These are phyloP conservation scores for Parnassius smintheus DNA, from an alignment of 2,888 invertebrate species.

Conservation along the genomic window DNA sequence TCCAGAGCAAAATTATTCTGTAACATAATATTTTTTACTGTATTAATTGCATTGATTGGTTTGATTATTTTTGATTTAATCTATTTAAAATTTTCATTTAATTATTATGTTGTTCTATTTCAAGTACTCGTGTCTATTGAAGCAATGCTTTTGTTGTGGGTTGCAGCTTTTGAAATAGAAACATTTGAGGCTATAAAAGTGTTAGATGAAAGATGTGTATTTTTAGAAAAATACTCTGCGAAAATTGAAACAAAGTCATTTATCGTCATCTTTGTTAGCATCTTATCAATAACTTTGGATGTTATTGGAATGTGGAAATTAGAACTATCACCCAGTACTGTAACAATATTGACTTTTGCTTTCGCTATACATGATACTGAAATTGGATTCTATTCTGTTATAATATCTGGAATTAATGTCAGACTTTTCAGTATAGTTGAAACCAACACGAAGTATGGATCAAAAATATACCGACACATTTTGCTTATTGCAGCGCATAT, in stretches of 20 bases:
- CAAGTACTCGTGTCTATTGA: constrained; percentile 39
- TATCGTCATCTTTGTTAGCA: constrained; percentile 30
- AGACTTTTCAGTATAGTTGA: constrained; percentile 43
- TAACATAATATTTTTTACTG: constrained; percentile 36
- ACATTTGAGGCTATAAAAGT: constrained; percentile 30
- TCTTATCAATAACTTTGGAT: constrained; percentile 43
- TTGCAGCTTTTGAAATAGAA: constrained; percentile 35
- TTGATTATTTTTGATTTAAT: constrained; percentile 38
- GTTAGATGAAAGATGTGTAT: constrained; percentile 45
- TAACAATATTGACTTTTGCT: constrained; percentile 39
- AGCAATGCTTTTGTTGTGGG: constrained; percentile 34
- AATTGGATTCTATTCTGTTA: constrained; percentile 45
- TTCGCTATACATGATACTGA: constrained; percentile 57
- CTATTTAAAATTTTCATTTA: constrained; percentile 16
- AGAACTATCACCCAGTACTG: constrained; percentile 29
- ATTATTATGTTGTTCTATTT: constrained; percentile 30
- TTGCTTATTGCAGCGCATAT: constrained; percentile 49
- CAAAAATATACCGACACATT: constrained; percentile 51
- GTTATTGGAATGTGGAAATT: constrained; percentile 37
- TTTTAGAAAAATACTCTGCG: constrained; percentile 34
- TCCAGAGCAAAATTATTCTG: constrained; percentile 36
- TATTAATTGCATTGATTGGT: constrained; percentile 29
- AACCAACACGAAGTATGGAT: constrained; percentile 38
- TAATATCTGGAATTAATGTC: constrained; percentile 52
- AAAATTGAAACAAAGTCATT: constrained; percentile 33